Evolutionary conservation across 2,888 invertebrate species (phyloP), one percentile per base, ranked within the genome.

Genomic region (Adelognathus sp.): DNA sequence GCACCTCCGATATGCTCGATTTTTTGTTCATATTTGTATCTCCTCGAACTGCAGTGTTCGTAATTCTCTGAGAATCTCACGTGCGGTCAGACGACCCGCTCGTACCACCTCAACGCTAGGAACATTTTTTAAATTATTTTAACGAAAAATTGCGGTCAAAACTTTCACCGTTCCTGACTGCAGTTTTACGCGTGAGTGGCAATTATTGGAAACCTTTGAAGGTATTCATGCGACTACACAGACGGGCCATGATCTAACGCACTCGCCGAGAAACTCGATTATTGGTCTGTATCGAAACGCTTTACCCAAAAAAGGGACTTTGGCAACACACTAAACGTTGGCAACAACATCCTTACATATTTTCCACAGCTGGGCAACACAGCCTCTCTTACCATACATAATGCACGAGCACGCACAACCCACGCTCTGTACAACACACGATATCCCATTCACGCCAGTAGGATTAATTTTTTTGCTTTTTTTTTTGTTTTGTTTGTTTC

Each of bases 301-400:
- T 46, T 79, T 61, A 86, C 84, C 85, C 86, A 85, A 86, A 83
- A 67, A 82, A 81, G 83, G 87, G 85, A 88, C 89, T 90, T 90
- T 90, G 90, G 90, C 89, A 89, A 89, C 88, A 85, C 84, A 86
- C 86, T 86, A 86, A 87, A 86, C 82, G 85, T 88, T 88, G 88
- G 88, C 88, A 89, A 88, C 88, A 87, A 86, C 86, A 88, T 84
- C 83, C 84, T 86, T 82, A 81, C 84, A 72, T 82, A 80, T 82
- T 66, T 63, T 80, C 70, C 66, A 81, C 81, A 85, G 85, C 87
- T 82, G 85, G 85, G 85, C 81, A 84, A 85, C 84, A 84, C 86
- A 85, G 87, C 86, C 86, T 80, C 73, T 80, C 76, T 72, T 70
- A 18, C 75, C 74, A 29, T 72, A 54, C 11, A 39, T 46, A 44